phyloP scores from a whole-genome alignment of 35 echinoderm and acorn worm genomes.

The Ophiothrix spiculata region DNA sequence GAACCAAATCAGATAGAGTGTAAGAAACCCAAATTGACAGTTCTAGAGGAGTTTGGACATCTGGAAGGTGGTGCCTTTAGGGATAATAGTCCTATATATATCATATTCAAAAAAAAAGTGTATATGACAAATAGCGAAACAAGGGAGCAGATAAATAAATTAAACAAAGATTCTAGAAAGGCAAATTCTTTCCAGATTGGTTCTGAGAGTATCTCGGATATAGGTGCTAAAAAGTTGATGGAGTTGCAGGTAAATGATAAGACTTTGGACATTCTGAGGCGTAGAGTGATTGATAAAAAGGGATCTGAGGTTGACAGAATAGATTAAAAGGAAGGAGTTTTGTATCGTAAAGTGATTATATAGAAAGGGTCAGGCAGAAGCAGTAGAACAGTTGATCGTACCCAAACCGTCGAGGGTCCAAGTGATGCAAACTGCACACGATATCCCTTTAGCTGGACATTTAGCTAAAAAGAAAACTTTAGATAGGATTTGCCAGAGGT shows the following conservation, averaged over 20 bases:
- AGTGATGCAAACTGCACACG: slow-evolving; percentile 30
- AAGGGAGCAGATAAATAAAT: neutral
- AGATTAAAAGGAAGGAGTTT: neutral
- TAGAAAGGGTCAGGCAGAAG: neutral
- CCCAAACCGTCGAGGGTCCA: neutral
- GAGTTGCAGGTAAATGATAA: neutral
- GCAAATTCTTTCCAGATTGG: neutral
- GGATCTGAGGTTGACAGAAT: neutral
- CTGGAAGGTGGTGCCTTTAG: neutral
- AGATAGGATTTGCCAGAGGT: slow-evolving; percentile 22
- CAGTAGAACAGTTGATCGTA: neutral
- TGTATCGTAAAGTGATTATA: neutral
- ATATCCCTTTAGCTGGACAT: slow-evolving; percentile 25
- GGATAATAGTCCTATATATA: neutral
- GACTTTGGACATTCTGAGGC: neutral
- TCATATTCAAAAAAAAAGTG: neutral
- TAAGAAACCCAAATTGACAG: neutral
- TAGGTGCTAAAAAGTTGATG: neutral
- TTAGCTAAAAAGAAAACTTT: slow-evolving; percentile 37
- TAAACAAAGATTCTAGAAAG: neutral
- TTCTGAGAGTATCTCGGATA: too few relatives aligned
- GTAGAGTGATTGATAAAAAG: neutral
- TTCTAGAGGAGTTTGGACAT: neutral
- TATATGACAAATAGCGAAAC: neutral
- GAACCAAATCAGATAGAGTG: neutral